A percentile compares a stretch with the other conserved stretches of the same genome.
phyloP scores from a whole-genome alignment of 1,140 invertebrate species.

The Branchinecta lynchi region DNA sequence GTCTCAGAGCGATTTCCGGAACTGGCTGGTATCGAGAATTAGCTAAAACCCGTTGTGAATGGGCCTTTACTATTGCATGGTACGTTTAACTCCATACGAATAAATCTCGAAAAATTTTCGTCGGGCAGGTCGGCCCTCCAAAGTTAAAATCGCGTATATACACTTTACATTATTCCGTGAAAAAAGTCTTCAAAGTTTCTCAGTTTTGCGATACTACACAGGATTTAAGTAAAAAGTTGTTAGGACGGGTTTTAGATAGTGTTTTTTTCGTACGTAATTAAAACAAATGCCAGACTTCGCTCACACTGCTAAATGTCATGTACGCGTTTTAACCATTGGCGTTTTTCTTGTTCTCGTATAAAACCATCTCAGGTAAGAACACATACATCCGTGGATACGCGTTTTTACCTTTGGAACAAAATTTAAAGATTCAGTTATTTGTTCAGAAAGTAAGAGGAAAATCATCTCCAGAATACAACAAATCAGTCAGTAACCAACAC shows the following conservation, averaged over 20 bases:
- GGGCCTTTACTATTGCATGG: too few species aligned
- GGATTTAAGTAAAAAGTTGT: too few species aligned
- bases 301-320: not conserved
- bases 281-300: not conserved
- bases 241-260: constrained; percentile 3
- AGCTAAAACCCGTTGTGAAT: too few species aligned
- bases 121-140: not conserved
- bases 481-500: constrained; percentile 4
- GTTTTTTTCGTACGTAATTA: constrained; percentile 6
- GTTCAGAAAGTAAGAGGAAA: constrained; percentile 6
- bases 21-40: too few species aligned
- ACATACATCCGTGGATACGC: constrained; percentile 3
- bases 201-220: constrained; percentile 5
- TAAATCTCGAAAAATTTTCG: too few species aligned
- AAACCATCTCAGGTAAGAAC: constrained; percentile 4
- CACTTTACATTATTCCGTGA: not conserved
- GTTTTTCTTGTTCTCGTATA: constrained; percentile 5
- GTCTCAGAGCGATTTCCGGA: too few species aligned
- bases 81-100: too few species aligned
- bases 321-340: constrained; percentile 5
- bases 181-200: constrained; percentile 2
- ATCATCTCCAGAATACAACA: not conserved
- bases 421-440: constrained; percentile 7
- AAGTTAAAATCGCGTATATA: not conserved
- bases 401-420: constrained; percentile 2